Percentiles rank a stretch among this genome's conserved stretches.
Conservation (phyloP, 2,888 invertebrate genomes). For the Zele albiditarsus region DNA sequence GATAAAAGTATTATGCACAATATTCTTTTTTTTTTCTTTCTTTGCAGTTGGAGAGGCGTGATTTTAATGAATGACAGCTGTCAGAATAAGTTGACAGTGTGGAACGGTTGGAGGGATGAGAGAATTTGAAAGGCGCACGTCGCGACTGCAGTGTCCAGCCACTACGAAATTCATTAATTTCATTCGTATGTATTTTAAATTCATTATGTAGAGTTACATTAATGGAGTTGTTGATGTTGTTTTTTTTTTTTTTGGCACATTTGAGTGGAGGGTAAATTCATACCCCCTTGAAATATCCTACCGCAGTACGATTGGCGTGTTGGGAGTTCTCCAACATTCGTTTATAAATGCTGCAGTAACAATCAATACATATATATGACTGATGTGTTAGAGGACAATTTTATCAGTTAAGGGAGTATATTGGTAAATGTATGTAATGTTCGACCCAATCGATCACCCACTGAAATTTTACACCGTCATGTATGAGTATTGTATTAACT, state of each 20-base stretch:
- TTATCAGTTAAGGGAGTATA: conserved; percentile 30
- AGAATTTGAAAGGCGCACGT: conserved; percentile 31
- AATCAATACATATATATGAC: neutral
- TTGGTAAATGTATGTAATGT: conserved; percentile 26
- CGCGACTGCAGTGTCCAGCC: conserved; percentile 27
- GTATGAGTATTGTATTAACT: conserved; percentile 32
- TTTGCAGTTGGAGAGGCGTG: conserved; percentile 55
- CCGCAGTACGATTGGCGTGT: neutral
- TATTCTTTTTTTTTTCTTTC: conserved; percentile 52
- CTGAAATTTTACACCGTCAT: conserved; percentile 64
- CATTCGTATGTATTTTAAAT: conserved; percentile 22
- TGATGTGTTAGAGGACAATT: neutral
- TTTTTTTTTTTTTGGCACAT: neutral
- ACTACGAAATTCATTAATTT: conserved; percentile 50
- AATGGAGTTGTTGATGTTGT: conserved; percentile 15
- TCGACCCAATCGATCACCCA: conserved; percentile 59
- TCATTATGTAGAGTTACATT: neutral
- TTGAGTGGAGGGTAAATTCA: neutral
- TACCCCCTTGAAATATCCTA: neutral
- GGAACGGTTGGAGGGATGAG: conserved; percentile 54
- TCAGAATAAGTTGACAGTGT: conserved; percentile 64
- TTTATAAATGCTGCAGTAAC: neutral
- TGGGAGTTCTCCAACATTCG: neutral
- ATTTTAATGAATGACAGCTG: conserved; percentile 71
- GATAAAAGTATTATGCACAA: conserved; percentile 40